Conservation (phyloP, 2,113 vertebrate species). For the Aythya baeri region DNA sequence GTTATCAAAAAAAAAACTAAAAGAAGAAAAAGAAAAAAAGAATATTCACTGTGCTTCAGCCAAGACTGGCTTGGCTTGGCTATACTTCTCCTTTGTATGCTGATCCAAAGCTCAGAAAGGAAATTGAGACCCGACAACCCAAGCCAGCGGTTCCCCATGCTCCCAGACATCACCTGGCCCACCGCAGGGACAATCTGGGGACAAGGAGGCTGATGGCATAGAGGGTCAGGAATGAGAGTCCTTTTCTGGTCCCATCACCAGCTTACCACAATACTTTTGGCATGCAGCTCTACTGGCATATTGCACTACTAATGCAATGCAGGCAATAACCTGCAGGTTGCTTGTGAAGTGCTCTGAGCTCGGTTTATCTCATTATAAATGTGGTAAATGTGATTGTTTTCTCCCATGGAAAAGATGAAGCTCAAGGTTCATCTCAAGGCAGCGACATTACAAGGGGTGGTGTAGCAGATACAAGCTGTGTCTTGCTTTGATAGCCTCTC, state of each 20-base stretch:
- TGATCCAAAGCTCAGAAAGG: neutral
- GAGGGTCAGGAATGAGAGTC: neutral
- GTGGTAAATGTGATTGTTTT: neutral
- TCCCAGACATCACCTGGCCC: neutral
- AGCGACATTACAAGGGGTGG: neutral
- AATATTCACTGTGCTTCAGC: neutral
- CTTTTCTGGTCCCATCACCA: neutral
- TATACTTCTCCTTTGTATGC: neutral
- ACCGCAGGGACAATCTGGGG: neutral
- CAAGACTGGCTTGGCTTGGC: neutral
- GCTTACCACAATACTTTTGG: rapidly evolving
- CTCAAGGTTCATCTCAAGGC: neutral
- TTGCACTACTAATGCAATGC: neutral
- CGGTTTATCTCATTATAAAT: neutral
- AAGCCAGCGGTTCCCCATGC: neutral
- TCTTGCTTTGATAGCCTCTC: neutral
- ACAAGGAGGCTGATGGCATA: neutral
- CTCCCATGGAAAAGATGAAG: neutral
- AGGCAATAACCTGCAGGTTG: neutral
- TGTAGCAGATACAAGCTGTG: neutral
- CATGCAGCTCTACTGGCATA: neutral
- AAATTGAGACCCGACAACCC: neutral
- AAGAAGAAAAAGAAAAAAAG: neutral
- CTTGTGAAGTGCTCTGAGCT: neutral
- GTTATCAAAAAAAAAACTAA: neutral